Percentiles rank a stretch among this genome's conserved stretches.
These are phyloP conservation scores for Hippocampus guttulatus DNA, from an alignment of 2,113 vertebrate species.

Conservation along the genomic window DNA sequence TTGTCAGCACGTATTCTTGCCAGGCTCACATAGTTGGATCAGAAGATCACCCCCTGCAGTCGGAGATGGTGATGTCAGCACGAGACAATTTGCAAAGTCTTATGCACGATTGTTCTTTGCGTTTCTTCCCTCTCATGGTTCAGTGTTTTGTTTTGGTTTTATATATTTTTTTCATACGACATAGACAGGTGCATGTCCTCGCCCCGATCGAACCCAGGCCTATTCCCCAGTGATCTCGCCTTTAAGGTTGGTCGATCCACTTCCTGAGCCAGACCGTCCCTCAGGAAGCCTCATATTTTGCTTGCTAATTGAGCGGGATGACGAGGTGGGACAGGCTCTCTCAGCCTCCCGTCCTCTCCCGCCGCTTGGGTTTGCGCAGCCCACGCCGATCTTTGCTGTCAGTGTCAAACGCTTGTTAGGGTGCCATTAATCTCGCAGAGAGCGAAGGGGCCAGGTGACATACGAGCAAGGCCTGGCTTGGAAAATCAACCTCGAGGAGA, in stretches of 20 bases:
- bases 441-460: slow-evolving; percentile 72
- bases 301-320: slow-evolving; percentile 70
- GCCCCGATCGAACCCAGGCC: neutral
- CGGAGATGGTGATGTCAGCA: slow-evolving; percentile 64
- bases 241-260: slow-evolving; percentile 7
- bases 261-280: slow-evolving; percentile 49
- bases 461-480: slow-evolving; percentile 20
- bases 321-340: slow-evolving; percentile 57
- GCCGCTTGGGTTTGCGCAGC: slow-evolving; percentile 69
- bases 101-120: slow-evolving; percentile 15
- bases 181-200: neutral
- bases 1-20: slow-evolving; percentile 64
- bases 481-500: slow-evolving; percentile 7
- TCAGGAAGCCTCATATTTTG: slow-evolving; percentile 64
- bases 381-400: slow-evolving; percentile 75
- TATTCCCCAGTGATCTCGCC: slow-evolving; percentile 10
- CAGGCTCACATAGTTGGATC: slow-evolving; percentile 62
- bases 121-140: neutral
- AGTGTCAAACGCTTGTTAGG: slow-evolving; percentile 80
- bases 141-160: neutral
- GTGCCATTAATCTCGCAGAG: slow-evolving; percentile 70
- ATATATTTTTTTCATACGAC: neutral
- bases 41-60: slow-evolving; percentile 60
- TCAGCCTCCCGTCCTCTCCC: slow-evolving; percentile 45
- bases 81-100: slow-evolving; percentile 52